These are phyloP conservation scores for Chromobotia macracanthus DNA, from an alignment of 2,797 vertebrate genomes.

Conservation along the genomic window DNA sequence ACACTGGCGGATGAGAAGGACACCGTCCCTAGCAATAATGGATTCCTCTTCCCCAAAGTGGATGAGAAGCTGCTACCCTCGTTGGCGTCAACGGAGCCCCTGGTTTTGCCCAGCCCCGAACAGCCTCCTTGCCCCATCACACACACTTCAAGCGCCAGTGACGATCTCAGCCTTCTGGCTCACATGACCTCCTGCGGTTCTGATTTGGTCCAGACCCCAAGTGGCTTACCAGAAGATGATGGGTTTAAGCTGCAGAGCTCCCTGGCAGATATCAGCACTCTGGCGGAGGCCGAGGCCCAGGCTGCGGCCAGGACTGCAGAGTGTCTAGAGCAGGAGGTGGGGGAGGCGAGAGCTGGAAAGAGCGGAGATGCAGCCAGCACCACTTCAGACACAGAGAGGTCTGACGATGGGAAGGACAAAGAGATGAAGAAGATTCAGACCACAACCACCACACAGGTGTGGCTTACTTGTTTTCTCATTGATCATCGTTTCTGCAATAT, in stretches of 20 bases:
- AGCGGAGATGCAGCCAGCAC: conserved; percentile 89
- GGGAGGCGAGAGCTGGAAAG: conserved; percentile 79
- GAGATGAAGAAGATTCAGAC: conserved; percentile 98
- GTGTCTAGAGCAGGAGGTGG: conserved; percentile 83
- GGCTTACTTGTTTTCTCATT: conserved; percentile 9
- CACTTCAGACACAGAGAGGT: conserved; percentile 95
- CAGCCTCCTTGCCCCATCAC: conserved; percentile 69
- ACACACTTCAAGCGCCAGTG: conserved; percentile 81
- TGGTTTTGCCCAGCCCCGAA: conserved; percentile 86
- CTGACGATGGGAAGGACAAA: conserved; percentile 96
- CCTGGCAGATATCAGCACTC: conserved; percentile 86
- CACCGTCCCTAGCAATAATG: conserved; percentile 87
- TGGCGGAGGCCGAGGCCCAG: conserved; percentile 83
- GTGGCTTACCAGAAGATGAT: conserved; percentile 88
- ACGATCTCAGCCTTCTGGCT: conserved; percentile 93
- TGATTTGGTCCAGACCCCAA: conserved; percentile 82
- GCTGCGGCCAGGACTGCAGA: conserved; percentile 79
- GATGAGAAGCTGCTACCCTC: conserved; percentile 96
- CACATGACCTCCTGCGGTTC: conserved; percentile 89
- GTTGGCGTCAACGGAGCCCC: conserved; percentile 86
- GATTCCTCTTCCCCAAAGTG: conserved; percentile 94
- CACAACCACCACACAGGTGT: conserved; percentile 94
- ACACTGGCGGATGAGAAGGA: conserved; percentile 97
- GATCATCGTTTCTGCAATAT: no score
- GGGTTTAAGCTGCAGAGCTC: conserved; percentile 93